These are phyloP conservation scores for Ageneiosus marmoratus DNA, from an alignment of 2,113 vertebrate species.

Conservation along the genomic window DNA sequence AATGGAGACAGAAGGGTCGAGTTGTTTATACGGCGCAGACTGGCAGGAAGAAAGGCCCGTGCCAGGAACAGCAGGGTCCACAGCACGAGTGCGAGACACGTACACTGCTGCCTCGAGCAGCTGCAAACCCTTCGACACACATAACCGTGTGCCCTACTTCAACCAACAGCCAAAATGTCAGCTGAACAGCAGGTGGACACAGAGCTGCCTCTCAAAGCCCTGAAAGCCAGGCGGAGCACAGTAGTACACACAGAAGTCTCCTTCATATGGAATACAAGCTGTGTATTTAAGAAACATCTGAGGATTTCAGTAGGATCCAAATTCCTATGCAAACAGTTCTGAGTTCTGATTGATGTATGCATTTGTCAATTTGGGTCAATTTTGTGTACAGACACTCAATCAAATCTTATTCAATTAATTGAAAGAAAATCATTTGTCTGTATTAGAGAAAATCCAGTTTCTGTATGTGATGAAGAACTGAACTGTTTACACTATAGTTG, in stretches of 20 bases:
- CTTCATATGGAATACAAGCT: slow-evolving; percentile 63
- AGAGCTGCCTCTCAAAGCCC: slow-evolving; percentile 63
- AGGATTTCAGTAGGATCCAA: slow-evolving; percentile 49
- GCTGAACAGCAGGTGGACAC: slow-evolving; percentile 66
- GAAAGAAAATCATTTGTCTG: not conserved
- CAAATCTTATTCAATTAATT: not conserved
- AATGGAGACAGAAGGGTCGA: slow-evolving; percentile 18
- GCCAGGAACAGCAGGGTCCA: slow-evolving; percentile 59
- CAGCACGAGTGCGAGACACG: slow-evolving; percentile 1
- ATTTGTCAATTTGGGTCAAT: not conserved
- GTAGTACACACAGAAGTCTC: slow-evolving; percentile 59
- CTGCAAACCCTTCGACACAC: slow-evolving; percentile 55
- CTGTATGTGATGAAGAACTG: not conserved
- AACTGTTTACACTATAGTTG: not conserved
- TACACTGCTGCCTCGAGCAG: slow-evolving; percentile 49
- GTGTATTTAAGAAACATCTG: slow-evolving; percentile 55
- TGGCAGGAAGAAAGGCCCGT: slow-evolving; percentile 22
- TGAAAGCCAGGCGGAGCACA: slow-evolving; percentile 59
- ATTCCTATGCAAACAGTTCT: not conserved
- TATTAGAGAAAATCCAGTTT: not conserved
- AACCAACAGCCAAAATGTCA: slow-evolving; percentile 66
- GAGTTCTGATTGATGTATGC: not conserved
- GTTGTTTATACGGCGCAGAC: slow-evolving; percentile 29
- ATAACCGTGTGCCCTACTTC: slow-evolving; percentile 51
- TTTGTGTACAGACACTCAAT: not conserved